Conservation (phyloP, 2,888 invertebrate species). For the Liopterus haemorrhoidalis region DNA sequence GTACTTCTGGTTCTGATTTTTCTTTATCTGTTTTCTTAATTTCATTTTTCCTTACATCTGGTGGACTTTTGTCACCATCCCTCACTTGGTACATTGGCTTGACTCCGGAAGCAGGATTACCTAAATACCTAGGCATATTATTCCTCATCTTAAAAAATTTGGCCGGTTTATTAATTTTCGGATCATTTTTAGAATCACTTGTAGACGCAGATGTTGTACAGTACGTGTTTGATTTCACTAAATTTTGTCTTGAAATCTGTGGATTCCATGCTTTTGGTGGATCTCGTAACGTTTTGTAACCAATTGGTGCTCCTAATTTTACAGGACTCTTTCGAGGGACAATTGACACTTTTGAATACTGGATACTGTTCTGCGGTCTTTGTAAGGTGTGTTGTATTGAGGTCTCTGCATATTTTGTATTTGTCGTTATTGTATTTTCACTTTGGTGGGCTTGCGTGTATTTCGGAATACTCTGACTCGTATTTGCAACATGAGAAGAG, state of each 20-base stretch:
- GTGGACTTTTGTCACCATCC: conserved; percentile 28
- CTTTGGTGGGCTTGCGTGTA: conserved; percentile 14
- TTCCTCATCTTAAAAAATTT: conserved; percentile 55
- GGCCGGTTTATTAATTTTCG: conserved; percentile 44
- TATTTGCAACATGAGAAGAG: no score
- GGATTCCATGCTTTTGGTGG: conserved; percentile 59
- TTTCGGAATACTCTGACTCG: conserved; percentile 13
- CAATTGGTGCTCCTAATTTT: conserved; percentile 39
- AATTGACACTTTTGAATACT: conserved; percentile 25
- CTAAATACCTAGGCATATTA: conserved; percentile 51
- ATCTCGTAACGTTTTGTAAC: conserved; percentile 54
- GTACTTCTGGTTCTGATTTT: conserved; percentile 17
- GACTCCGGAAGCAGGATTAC: conserved; percentile 55
- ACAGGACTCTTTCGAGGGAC: conserved; percentile 32
- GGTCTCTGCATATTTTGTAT: conserved; percentile 9
- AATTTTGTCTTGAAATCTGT: conserved; percentile 49
- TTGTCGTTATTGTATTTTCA: conserved; percentile 12
- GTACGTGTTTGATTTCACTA: conserved; percentile 35
- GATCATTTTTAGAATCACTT: conserved; percentile 33
- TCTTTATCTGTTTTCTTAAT: conserved; percentile 1
- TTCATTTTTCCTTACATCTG: conserved; percentile 26
- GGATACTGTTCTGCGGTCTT: no score
- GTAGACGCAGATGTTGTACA: conserved; percentile 24
- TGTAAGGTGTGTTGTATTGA: no score
- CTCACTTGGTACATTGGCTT: conserved; percentile 54